Percentiles rank a stretch among this genome's conserved stretches.
phyloP scores from a whole-genome alignment of 2,113 vertebrate genomes.

The Cairina moschata region DNA sequence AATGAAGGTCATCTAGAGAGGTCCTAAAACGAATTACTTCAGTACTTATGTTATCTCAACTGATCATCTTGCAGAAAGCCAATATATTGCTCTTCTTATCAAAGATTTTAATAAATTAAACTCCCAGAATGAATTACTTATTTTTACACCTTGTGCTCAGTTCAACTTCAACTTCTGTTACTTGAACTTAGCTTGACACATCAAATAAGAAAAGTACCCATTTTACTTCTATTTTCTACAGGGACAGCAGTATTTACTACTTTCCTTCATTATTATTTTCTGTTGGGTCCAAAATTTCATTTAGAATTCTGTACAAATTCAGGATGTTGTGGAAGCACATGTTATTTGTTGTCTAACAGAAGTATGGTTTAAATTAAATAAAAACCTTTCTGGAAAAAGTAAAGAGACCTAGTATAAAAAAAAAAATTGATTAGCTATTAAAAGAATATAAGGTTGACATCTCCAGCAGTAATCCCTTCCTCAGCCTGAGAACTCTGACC shows the following conservation, averaged over 20 bases:
- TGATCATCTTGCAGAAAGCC: background rate
- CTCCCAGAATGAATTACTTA: background rate
- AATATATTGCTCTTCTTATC: background rate
- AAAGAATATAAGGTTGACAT: background rate
- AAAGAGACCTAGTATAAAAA: background rate
- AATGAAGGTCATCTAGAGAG: background rate
- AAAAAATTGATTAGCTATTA: background rate
- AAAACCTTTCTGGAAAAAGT: background rate
- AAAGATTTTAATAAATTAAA: background rate
- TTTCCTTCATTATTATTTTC: background rate
- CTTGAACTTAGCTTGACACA: background rate
- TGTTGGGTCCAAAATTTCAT: background rate
- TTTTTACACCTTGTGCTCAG: background rate
- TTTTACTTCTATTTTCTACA: background rate
- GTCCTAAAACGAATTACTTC: background rate
- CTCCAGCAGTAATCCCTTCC: background rate
- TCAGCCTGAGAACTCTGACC: background rate
- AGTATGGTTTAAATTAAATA: background rate
- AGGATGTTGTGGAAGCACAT: background rate
- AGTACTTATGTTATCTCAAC: background rate
- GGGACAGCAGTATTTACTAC: background rate
- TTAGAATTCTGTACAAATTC: background rate
- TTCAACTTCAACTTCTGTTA: background rate
- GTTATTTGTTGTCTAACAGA: background rate
- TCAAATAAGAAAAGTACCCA: background rate